phyloP scores from a whole-genome alignment of 2,113 vertebrate species.

The Cyprinodon brontotheroides region DNA sequence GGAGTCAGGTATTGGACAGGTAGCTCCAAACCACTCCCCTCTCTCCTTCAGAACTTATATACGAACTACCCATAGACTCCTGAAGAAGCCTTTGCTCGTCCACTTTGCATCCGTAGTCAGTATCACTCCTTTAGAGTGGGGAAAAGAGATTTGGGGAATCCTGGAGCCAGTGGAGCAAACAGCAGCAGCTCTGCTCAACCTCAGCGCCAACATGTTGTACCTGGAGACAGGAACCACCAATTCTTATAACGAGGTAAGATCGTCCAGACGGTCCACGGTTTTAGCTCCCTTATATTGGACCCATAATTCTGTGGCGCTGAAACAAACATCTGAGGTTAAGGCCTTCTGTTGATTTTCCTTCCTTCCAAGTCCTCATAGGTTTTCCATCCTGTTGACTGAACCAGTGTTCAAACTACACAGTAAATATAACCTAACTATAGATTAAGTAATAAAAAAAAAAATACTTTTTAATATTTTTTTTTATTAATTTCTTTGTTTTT shows the following conservation, averaged over 20 bases:
- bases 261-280: constrained; percentile 1
- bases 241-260: constrained; percentile 97
- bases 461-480: neutral
- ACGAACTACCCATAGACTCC: constrained; percentile 87
- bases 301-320: neutral
- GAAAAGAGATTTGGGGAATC: constrained; percentile 89
- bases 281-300: neutral
- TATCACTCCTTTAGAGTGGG: constrained; percentile 81
- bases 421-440: neutral
- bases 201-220: constrained; percentile 99
- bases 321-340: constrained; percentile 5
- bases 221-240: constrained; percentile 95
- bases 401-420: neutral
- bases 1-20: constrained; percentile 95
- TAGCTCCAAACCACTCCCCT: constrained; percentile 88
- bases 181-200: constrained; percentile 92
- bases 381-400: neutral
- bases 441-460: neutral
- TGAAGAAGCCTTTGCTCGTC: constrained; percentile 85
- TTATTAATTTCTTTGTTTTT: neutral
- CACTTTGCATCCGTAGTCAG: constrained; percentile 79
- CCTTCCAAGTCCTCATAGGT: too few relatives aligned
- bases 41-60: constrained; percentile 87
- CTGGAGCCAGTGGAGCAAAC: constrained; percentile 99
- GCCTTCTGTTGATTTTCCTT: neutral